A percentile compares a stretch with the other conserved stretches of the same genome.
Conservation (phyloP, 2,888 invertebrate species). For the Brachylomia viminalis region DNA sequence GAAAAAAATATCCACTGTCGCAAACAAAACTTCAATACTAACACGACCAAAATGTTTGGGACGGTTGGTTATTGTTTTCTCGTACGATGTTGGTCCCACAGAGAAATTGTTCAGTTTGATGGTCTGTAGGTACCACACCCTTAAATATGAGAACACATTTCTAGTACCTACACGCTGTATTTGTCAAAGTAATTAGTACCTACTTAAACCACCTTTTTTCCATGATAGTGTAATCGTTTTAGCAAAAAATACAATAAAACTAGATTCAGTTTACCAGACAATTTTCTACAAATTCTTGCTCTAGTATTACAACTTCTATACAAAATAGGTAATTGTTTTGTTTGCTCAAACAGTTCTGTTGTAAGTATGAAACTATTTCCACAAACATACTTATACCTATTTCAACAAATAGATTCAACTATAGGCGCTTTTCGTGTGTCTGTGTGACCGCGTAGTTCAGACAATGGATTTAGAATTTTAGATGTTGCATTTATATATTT, state of each 20-base stretch:
- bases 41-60: no score
- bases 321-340: slow-evolving; percentile 14
- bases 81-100: background rate
- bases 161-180: no score
- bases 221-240: background rate
- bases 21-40: no score
- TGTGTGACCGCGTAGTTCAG: background rate
- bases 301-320: slow-evolving; percentile 4
- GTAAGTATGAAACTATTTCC: background rate
- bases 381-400: background rate
- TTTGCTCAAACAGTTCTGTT: background rate
- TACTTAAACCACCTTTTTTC: background rate
- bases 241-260: background rate
- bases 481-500: no score
- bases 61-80: background rate
- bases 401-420: background rate
- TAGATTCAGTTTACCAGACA: background rate
- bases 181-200: no score
- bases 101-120: background rate
- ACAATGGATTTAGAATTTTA: background rate
- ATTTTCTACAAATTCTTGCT: background rate
- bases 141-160: no score
- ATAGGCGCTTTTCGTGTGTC: background rate
- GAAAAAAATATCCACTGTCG: background rate
- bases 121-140: no score